Evolutionary conservation across 2,113 vertebrate species (phyloP).

Genomic region (Antigone vipio): DNA sequence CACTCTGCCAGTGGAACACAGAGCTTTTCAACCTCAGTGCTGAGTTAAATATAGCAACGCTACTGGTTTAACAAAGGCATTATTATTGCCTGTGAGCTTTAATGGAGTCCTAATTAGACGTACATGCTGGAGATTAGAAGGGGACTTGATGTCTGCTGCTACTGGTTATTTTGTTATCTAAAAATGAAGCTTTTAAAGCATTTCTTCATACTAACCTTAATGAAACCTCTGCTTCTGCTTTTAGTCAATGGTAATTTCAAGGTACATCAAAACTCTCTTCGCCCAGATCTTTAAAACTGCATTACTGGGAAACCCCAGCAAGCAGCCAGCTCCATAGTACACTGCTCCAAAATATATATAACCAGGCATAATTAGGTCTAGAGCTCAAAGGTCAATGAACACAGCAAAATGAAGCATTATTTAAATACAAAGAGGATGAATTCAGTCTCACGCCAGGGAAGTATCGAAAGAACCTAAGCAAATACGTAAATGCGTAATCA

Average conservation of each 20-base stretch:
- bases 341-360: background rate
- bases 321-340: background rate
- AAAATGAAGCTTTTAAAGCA: background rate
- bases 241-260: background rate
- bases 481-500: conserved; percentile 43
- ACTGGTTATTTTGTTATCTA: background rate
- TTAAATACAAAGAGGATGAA: background rate
- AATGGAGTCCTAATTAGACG: background rate
- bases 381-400: conserved; percentile 16
- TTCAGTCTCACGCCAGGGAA: background rate
- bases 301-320: background rate
- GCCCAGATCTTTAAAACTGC: background rate
- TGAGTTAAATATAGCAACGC: background rate
- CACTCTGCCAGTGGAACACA: background rate
- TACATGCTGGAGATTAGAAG: background rate
- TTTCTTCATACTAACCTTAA: background rate
- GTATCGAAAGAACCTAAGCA: conserved; percentile 8
- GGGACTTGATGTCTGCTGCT: background rate
- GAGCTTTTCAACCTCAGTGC: background rate
- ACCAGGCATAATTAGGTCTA: background rate
- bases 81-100: background rate
- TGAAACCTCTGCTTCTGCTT: background rate
- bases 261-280: background rate
- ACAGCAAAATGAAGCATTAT: background rate
- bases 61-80: background rate